phyloP scores from a whole-genome alignment of 1,140 invertebrate genomes.

The Reticulitermes speratus region DNA sequence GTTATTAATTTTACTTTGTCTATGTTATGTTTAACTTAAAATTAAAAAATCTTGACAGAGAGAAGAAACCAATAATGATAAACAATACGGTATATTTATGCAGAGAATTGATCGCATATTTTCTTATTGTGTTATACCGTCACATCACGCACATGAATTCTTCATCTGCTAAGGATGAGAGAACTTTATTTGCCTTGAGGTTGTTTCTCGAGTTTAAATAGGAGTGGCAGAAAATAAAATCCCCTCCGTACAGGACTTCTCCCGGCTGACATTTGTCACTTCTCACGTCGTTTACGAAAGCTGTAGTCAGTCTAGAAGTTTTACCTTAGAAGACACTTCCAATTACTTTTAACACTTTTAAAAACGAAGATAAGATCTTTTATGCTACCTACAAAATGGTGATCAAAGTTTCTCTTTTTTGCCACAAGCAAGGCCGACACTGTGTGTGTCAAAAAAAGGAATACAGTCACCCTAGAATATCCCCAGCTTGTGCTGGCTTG shows the following conservation, averaged over 20 bases:
- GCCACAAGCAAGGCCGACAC: not conserved
- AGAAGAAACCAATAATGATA: too few species aligned
- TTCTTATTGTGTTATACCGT: too few species aligned
- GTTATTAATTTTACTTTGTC: too few species aligned
- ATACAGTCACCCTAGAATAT: not conserved
- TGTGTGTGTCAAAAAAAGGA: not conserved
- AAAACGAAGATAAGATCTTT: not conserved
- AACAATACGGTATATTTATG: too few species aligned
- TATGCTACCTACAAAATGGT: not conserved
- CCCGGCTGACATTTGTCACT: not conserved
- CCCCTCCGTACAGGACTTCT: not conserved
- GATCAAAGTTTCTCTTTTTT: not conserved
- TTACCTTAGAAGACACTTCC: not conserved
- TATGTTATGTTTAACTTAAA: too few species aligned
- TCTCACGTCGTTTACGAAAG: not conserved
- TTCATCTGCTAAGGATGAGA: not conserved
- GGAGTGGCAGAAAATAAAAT: not conserved
- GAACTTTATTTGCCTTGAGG: not conserved
- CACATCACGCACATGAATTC: not conserved
- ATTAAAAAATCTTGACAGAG: too few species aligned
- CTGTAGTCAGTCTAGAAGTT: not conserved
- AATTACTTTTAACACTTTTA: constrained; percentile 17
- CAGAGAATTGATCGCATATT: too few species aligned
- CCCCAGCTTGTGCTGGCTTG: not conserved
- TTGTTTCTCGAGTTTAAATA: not conserved